Evolutionary conservation across 1,140 invertebrate species (phyloP).

Genomic region (Drosophila gunungcola): DNA sequence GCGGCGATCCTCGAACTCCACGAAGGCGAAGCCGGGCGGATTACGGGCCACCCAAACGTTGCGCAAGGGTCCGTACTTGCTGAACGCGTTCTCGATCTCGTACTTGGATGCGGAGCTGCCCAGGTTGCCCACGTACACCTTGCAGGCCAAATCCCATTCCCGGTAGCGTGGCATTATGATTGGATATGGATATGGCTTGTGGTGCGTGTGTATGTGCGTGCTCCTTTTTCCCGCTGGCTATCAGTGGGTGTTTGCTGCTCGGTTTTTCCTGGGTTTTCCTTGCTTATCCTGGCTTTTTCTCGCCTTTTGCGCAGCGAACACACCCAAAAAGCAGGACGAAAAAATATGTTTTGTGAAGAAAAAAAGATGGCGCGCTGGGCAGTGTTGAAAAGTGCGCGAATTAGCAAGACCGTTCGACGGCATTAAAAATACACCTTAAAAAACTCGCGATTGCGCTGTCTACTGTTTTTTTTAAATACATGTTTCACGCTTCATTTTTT

Average conservation of each 20-base stretch:
- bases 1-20: constrained; percentile 98
- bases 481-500: no score
- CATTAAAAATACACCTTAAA: no score
- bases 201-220: neutral
- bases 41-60: constrained; percentile 99
- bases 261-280: neutral
- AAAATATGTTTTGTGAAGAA: constrained; percentile 21
- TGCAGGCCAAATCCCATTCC: constrained; percentile 97
- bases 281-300: neutral
- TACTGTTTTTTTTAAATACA: no score
- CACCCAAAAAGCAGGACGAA: constrained; percentile 8
- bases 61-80: constrained; percentile 96
- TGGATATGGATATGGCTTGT: constrained; percentile 1
- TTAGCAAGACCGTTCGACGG: neutral
- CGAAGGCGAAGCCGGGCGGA: constrained; percentile 98
- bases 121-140: constrained; percentile 99
- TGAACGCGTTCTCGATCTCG: constrained; percentile 96
- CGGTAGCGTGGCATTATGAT: constrained; percentile 90
- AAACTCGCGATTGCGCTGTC: no score
- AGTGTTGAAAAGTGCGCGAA: neutral
- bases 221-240: constrained; percentile 5
- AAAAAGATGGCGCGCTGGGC: constrained; percentile 43
- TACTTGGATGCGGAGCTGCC: constrained; percentile 95
- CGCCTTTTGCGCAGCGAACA: constrained; percentile 8
- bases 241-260: neutral